phyloP scores from a whole-genome alignment of 2,888 invertebrate species.

The Ormyrus labotus region DNA sequence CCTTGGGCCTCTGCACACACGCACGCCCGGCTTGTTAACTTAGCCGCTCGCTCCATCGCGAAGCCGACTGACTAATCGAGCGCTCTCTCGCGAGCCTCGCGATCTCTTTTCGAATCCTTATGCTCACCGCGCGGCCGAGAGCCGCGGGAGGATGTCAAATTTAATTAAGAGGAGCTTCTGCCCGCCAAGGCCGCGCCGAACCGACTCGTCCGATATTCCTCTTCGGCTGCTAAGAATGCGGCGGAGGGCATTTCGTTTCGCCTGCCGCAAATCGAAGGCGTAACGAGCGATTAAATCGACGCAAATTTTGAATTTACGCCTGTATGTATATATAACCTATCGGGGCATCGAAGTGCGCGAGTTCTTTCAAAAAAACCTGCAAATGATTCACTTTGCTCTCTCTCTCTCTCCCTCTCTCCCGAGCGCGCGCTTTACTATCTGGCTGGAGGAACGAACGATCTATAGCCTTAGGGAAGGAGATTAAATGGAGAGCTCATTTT shows the following conservation, averaged over 20 bases:
- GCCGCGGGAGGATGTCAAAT: conserved; percentile 12
- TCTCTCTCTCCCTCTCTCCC: too few relatives aligned
- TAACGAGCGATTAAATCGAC: neutral
- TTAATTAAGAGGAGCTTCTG: neutral
- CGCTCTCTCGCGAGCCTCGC: neutral
- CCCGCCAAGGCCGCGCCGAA: neutral
- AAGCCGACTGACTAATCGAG: neutral
- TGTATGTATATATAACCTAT: neutral
- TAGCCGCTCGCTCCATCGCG: neutral
- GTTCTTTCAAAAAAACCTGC: conserved; percentile 27
- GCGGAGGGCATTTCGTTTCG: neutral
- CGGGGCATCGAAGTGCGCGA: neutral
- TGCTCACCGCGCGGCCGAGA: neutral
- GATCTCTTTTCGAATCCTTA: neutral
- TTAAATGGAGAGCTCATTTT: conserved; percentile 24
- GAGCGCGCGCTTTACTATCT: neutral
- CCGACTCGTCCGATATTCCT: neutral
- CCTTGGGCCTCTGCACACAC: conserved; percentile 26
- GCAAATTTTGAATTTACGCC: neutral
- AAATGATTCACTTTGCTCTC: conserved; percentile 36
- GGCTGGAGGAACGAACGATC: conserved; percentile 25
- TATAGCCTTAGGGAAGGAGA: conserved; percentile 42
- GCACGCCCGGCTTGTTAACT: neutral
- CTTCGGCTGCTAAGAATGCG: neutral
- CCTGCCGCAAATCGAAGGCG: conserved; percentile 1